These are phyloP conservation scores for Diarsia rubi DNA, from an alignment of 2,888 invertebrate genomes.

Conservation along the genomic window DNA sequence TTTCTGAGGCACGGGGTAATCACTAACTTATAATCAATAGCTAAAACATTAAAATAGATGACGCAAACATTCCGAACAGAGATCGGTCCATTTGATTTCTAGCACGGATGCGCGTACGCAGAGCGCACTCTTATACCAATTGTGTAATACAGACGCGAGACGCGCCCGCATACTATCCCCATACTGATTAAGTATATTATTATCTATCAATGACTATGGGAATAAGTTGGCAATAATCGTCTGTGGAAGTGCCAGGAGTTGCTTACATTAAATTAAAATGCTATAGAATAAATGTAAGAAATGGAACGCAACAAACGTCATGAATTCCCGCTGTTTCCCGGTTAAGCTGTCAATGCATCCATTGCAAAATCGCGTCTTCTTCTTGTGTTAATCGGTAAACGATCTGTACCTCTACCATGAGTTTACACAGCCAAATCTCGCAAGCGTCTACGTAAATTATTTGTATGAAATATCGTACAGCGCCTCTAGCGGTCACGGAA, in stretches of 20 bases:
- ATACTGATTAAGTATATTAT: constrained; percentile 39
- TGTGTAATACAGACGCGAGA: constrained; percentile 64
- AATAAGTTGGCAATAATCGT: constrained; percentile 42
- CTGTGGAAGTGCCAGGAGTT: constrained; percentile 18
- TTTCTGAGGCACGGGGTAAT: not conserved
- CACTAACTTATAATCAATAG: constrained; percentile 30
- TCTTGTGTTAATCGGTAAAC: too few species aligned
- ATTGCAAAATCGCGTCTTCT: too few species aligned
- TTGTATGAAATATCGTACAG: too few species aligned
- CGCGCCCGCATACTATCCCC: constrained; percentile 62
- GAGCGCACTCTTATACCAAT: constrained; percentile 57
- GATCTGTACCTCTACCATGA: too few species aligned
- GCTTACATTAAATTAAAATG: not conserved
- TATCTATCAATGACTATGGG: constrained; percentile 53
- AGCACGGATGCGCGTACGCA: constrained; percentile 74
- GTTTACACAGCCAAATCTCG: too few species aligned
- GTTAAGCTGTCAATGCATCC: too few species aligned
- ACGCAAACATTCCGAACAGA: constrained; percentile 69
- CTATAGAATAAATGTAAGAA: too few species aligned
- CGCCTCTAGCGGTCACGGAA: too few species aligned
- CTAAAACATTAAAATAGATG: constrained; percentile 58
- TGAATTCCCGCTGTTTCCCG: too few species aligned
- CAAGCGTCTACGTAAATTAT: too few species aligned
- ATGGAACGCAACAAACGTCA: too few species aligned
- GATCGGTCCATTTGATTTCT: constrained; percentile 80